These are phyloP conservation scores for Alosa alosa DNA, from an alignment of 2,113 vertebrate species.

Conservation along the genomic window DNA sequence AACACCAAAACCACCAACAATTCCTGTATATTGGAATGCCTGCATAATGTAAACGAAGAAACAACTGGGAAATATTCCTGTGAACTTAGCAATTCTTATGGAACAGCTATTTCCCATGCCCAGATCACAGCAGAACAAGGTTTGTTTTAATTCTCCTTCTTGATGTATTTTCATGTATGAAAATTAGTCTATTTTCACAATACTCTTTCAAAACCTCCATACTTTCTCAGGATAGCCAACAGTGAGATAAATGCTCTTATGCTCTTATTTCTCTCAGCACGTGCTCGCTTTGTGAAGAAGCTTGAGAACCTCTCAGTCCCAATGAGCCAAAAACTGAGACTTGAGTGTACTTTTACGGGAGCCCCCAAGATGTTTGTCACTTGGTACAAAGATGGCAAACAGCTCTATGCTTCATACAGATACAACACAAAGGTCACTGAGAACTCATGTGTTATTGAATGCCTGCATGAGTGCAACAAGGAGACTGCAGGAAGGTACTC, in stretches of 20 bases:
- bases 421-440: constrained; percentile 58
- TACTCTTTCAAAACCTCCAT: background rate
- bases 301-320: constrained; percentile 68
- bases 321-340: constrained; percentile 36
- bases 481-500: constrained; percentile 77
- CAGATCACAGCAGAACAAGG: constrained; percentile 63
- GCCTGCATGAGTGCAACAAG: constrained; percentile 67
- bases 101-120: constrained; percentile 73
- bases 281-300: constrained; percentile 39
- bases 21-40: constrained; percentile 72
- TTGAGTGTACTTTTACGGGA: constrained; percentile 59
- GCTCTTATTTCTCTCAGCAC: constrained; percentile 24
- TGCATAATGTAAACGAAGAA: constrained; percentile 67
- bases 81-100: constrained; percentile 78
- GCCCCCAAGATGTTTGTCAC: constrained; percentile 77
- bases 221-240: background rate
- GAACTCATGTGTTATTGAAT: constrained; percentile 73
- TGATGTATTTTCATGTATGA: background rate
- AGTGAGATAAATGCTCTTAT: background rate
- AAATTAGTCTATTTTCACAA: background rate
- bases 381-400: constrained; percentile 83
- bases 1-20: constrained; percentile 55
- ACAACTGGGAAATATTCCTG: constrained; percentile 75
- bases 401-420: constrained; percentile 69
- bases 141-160: background rate